These are phyloP conservation scores for Unio delphinus DNA, from an alignment of 2,888 invertebrate species.

Conservation along the genomic window DNA sequence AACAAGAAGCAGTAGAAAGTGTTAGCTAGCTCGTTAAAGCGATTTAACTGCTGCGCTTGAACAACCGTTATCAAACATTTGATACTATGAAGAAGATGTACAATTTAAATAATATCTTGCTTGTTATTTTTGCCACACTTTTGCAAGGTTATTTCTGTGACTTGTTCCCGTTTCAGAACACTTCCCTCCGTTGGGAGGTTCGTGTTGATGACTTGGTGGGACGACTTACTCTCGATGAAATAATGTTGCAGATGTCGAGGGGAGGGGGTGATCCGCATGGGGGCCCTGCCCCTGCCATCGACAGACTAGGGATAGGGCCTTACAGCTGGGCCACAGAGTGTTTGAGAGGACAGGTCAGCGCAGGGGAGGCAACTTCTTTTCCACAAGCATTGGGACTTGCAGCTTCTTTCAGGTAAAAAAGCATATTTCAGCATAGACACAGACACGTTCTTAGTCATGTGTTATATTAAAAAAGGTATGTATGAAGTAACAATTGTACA, in stretches of 20 bases:
- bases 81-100: too few relatives aligned
- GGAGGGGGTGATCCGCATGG: conserved; percentile 52
- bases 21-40: too few relatives aligned
- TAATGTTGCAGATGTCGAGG: conserved; percentile 52
- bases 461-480: too few relatives aligned
- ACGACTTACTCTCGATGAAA: conserved; percentile 59
- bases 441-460: too few relatives aligned
- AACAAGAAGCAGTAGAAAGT: too few relatives aligned
- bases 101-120: too few relatives aligned
- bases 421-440: too few relatives aligned
- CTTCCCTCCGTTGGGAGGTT: conserved; percentile 57
- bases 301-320: conserved; percentile 57
- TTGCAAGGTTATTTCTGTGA: not conserved
- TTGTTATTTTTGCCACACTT: too few relatives aligned
- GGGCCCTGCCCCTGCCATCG: conserved; percentile 60
- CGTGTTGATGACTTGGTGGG: conserved; percentile 63
- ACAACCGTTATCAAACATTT: too few relatives aligned
- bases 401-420: conserved; percentile 62
- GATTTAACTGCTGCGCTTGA: too few relatives aligned
- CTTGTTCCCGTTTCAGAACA: conserved; percentile 61
- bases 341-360: conserved; percentile 60
- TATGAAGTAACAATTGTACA: too few relatives aligned
- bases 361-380: conserved; percentile 65
- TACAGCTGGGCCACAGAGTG: conserved; percentile 67
- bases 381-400: conserved; percentile 67